Evolutionary conservation across 2,113 vertebrate genomes (phyloP), one percentile per base, ranked within the genome.

Genomic region (Forbesichthys papilliferus): DNA sequence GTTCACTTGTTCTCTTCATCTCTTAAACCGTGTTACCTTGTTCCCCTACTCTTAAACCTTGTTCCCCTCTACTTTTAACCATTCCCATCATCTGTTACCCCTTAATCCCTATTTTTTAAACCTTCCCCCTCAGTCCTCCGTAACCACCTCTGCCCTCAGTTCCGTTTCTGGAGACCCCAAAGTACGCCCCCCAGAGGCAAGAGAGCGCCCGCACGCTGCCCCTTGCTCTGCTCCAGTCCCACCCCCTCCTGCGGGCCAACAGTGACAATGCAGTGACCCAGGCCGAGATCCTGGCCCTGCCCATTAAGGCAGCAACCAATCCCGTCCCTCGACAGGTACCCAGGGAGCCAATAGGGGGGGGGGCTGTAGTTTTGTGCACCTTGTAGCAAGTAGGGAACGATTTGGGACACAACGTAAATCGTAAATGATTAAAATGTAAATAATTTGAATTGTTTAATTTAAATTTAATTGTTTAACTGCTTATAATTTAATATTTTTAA

Each of bases 151-250:
- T n/a, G 49, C 56, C 68, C 58, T 66, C 74, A 96, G 95, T 96
- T 61, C 95, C 93, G 49, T 96, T 97, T 84, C 91, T 96, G 88
- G 95, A 97, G 85, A 94, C 94, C 4, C 96, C 96, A 10, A 94
- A 95, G 88, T 96, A 95, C 0, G 94, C 91, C 18, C 89, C 92
- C 74, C 92, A 92, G 78, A 87, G 92, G 14, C 89, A 89, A 62
- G 95, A 95, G 5, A 92, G 93, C 10, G 67, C 91, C 71, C 91
- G 91, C 9, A 86, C 91, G 0, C 88, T 95, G 68, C 86, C 93
- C 0, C 89, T 95, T 54, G 87, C 91, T 0, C 86, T 89, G 18
- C 87, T 90, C 36, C 89, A 88, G 5, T 77, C 87, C 66, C 86
- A 93, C 78, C 91, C 91, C 85, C 49, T 97, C 48, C 90, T 96